Conservation (phyloP, 2,113 vertebrate species). For the Hymenochirus boettgeri region DNA sequence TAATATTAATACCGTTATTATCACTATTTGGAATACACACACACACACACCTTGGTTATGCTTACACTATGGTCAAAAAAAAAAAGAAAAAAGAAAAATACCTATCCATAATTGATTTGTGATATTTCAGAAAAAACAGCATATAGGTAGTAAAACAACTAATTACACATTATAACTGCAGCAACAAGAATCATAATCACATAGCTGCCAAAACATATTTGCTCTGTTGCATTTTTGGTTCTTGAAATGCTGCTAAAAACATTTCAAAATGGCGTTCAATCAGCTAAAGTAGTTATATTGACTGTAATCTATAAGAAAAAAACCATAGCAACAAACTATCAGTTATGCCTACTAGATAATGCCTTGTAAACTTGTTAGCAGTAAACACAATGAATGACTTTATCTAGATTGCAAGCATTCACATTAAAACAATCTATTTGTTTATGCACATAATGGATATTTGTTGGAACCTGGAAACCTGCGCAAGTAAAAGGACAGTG, state of each 20-base stretch:
- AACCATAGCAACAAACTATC: not conserved
- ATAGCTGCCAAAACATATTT: conserved; percentile 4
- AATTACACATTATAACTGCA: conserved; percentile 18
- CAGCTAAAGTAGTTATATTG: not conserved
- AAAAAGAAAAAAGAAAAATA: not conserved
- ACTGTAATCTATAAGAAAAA: not conserved
- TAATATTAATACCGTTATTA: too few relatives aligned
- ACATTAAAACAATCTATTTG: too few relatives aligned
- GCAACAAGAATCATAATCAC: not conserved
- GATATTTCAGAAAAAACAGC: not conserved
- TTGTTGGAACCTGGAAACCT: too few relatives aligned
- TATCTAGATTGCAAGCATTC: too few relatives aligned
- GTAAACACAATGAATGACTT: too few relatives aligned
- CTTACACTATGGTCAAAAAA: conserved; percentile 3
- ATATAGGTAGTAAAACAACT: not conserved
- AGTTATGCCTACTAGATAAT: not conserved
- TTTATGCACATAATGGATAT: too few relatives aligned
- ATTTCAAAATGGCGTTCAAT: conserved; percentile 11
- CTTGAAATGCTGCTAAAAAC: not conserved
- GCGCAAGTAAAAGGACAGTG: too few relatives aligned
- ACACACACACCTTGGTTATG: too few relatives aligned
- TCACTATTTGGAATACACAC: too few relatives aligned
- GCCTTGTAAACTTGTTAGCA: not conserved
- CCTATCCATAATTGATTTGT: not conserved
- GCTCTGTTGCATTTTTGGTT: conserved; percentile 15